Conservation (phyloP, 1,140 invertebrate genomes). For the Pteromalus puparum region DNA sequence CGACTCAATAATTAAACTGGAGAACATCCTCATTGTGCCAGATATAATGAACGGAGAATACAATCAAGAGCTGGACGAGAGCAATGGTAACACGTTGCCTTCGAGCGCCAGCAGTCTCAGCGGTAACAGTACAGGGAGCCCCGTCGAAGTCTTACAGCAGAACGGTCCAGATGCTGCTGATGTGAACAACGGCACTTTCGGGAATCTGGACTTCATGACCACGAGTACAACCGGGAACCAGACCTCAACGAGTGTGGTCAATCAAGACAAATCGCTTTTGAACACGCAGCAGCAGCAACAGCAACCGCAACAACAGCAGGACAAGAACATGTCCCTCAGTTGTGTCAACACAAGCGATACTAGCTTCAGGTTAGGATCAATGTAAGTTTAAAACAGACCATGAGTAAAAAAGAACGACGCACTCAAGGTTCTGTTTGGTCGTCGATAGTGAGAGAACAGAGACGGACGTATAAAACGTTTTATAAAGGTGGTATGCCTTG, state of each 20-base stretch:
- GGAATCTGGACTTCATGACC: constrained; percentile 24
- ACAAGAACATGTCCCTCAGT: constrained; percentile 68
- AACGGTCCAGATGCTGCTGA: not conserved
- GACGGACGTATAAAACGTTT: not conserved
- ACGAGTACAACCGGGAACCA: not conserved
- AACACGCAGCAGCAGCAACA: not conserved
- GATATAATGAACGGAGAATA: constrained; percentile 48
- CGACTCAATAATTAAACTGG: constrained; percentile 58
- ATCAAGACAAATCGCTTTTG: not conserved
- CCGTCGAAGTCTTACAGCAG: not conserved
- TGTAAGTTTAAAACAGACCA: constrained; percentile 63
- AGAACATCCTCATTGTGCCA: constrained; percentile 65
- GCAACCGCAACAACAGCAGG: constrained; percentile 30
- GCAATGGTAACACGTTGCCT: not conserved
- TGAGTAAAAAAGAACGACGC: not conserved
- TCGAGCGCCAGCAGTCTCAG: constrained; percentile 39
- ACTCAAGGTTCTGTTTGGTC: constrained; percentile 33
- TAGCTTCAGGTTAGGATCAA: constrained; percentile 70
- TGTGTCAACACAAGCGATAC: constrained; percentile 63
- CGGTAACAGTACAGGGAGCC: constrained; percentile 21
- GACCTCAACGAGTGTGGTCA: not conserved
- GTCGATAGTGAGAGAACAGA: constrained; percentile 30
- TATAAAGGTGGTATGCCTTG: constrained; percentile 3
- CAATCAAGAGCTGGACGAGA: not conserved
- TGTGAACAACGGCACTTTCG: not conserved